Percentiles rank a stretch among this genome's conserved stretches.
Evolutionary conservation across 2,113 vertebrate genomes (phyloP).

Genomic region (Paedocypris sp.): DNA sequence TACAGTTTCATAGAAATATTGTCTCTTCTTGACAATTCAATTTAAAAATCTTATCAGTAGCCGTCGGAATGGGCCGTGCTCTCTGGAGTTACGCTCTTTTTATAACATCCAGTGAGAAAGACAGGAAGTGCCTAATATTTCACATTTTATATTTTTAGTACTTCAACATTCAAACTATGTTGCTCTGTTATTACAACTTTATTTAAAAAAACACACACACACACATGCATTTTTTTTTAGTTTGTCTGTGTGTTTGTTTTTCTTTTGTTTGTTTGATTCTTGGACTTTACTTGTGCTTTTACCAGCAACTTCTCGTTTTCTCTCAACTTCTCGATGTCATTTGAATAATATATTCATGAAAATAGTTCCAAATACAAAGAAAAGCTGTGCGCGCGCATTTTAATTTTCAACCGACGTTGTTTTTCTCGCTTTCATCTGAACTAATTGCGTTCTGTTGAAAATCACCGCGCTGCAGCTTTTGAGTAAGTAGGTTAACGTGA

Average conservation of each 20-base stretch:
- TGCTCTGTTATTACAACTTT: no score
- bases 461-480: no score
- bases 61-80: neutral
- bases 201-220: neutral
- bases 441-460: slow-evolving; percentile 2
- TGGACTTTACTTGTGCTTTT: neutral
- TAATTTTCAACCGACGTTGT: neutral
- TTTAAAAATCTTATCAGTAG: slow-evolving; percentile 19
- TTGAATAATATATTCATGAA: slow-evolving; percentile 40
- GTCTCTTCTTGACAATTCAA: slow-evolving; percentile 25
- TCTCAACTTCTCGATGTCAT: neutral
- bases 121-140: neutral
- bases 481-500: no score
- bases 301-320: neutral
- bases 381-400: slow-evolving; percentile 9
- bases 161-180: no score
- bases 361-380: neutral
- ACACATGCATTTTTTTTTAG: no score
- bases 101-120: slow-evolving; percentile 10
- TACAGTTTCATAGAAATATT: slow-evolving; percentile 14
- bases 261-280: no score
- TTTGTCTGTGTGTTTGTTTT: no score
- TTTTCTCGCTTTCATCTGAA: slow-evolving; percentile 1
- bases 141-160: neutral
- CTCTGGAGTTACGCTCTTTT: slow-evolving; percentile 13